Conservation (phyloP, 2,113 vertebrate species). For the Cyanistes caeruleus region DNA sequence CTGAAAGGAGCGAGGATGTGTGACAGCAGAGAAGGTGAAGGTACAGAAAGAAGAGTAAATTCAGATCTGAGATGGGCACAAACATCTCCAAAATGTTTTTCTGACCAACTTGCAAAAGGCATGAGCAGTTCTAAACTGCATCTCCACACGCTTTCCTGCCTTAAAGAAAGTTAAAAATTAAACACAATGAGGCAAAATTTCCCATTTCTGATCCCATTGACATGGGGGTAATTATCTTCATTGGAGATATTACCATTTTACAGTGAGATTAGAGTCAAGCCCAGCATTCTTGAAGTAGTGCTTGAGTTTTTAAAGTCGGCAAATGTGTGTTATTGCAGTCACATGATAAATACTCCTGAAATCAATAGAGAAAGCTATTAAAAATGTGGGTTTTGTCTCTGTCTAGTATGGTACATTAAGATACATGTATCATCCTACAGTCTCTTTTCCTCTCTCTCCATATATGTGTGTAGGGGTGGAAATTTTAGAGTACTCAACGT, state of each 20-base stretch:
- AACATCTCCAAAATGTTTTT: background rate
- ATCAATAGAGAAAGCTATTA: conserved; percentile 61
- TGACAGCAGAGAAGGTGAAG: background rate
- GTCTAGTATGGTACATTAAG: conserved; percentile 42
- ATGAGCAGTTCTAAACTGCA: background rate
- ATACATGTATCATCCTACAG: background rate
- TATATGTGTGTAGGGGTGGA: background rate
- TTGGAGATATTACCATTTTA: background rate
- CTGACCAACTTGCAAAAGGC: background rate
- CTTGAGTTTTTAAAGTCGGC: background rate
- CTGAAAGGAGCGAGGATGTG: background rate
- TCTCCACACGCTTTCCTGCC: fast-evolving
- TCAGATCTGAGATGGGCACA: background rate
- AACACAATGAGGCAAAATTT: background rate
- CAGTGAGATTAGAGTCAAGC: background rate
- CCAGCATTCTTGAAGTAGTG: background rate
- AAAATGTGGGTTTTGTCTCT: conserved; percentile 59
- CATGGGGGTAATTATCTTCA: background rate
- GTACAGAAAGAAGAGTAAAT: background rate
- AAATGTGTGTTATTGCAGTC: background rate
- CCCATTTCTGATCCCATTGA: background rate
- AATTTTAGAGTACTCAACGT: background rate
- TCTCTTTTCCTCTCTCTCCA: background rate
- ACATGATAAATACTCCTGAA: conserved; percentile 33
- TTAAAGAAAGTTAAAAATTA: background rate